phyloP scores from a whole-genome alignment of 2,888 invertebrate genomes.

The Panopea generosa region DNA sequence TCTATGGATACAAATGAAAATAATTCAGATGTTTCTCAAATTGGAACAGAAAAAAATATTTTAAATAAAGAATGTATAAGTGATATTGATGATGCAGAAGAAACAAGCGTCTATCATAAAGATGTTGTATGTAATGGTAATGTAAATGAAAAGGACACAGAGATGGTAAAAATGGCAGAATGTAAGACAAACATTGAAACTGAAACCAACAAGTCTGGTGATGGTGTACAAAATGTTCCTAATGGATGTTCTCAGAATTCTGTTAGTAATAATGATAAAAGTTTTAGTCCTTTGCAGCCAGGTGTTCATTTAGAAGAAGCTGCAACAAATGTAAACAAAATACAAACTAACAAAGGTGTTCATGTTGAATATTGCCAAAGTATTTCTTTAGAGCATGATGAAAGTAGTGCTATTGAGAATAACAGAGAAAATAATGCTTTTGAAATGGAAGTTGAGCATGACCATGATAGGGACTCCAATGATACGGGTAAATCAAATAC shows the following conservation, averaged over 20 bases:
- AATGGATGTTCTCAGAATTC: too few relatives aligned
- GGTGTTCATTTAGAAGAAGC: too few relatives aligned
- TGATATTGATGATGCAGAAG: background rate
- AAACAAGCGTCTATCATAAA: background rate
- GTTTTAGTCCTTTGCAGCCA: too few relatives aligned
- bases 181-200: background rate
- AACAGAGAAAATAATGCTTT: background rate
- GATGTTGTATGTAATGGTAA: background rate
- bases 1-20: background rate
- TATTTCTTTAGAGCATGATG: background rate
- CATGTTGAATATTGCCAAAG: too few relatives aligned
- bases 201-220: background rate
- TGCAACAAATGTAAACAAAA: too few relatives aligned
- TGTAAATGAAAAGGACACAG: background rate
- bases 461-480: constrained; percentile 23
- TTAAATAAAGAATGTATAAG: background rate
- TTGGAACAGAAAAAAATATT: background rate
- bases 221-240: too few relatives aligned
- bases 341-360: too few relatives aligned
- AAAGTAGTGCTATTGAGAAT: background rate
- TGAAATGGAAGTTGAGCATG: constrained; percentile 19
- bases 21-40: background rate
- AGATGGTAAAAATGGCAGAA: background rate
- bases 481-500: constrained; percentile 39
- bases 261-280: too few relatives aligned